Base-by-base conservation (phyloP, 2,888 invertebrate species). In the Netelia inedita region DNA sequence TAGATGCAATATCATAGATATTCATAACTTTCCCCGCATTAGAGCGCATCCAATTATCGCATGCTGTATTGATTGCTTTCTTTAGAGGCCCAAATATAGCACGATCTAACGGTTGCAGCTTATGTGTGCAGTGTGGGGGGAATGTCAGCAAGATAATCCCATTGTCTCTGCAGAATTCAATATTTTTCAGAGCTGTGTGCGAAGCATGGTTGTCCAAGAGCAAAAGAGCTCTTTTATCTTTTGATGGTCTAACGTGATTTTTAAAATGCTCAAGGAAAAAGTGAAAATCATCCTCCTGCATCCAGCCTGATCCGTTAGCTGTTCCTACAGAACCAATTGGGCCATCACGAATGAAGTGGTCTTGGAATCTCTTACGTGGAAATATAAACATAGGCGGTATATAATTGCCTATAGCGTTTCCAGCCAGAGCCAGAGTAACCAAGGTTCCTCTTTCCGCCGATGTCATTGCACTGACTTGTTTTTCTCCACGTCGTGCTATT, bases 321-420 rank as follows among this genome's bases (percentile, higher is more conserved):
- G 53, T 73, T 55, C 91, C 91, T 28, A 65, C 53, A 73, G 83
- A 86, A 16, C 90, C 89, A 55, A 81, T 35, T 50, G 92, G 91
- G 11, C 88, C 91, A 72, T 88, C 88, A 5, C 84, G 85, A 19
- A 92, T 79, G 82, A 93, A 91, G 79, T 91, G 88, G n/a, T 85
- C 76, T 23, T 89, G 61, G 57, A 83, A 91, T 73, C 88, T 79
- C 74, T 89, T 87, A 14, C 91, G 85, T 1, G 93, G 92, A 87
- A 93, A 93, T 10, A 93, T 85, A 68, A 93, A 91, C 16, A 91
- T 84, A 11, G 92, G 91, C 46, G 93, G 91, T 75, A 93, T 85
- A 43, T 75, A 35, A 88, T 91, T 91, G 14, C 92, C 93, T 28
- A 76, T 75, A 16, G 91, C 91, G 82, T 85, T 88, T 35, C 92